phyloP scores from a whole-genome alignment of 2,888 invertebrate genomes.

The Agriopis leucophaearia region DNA sequence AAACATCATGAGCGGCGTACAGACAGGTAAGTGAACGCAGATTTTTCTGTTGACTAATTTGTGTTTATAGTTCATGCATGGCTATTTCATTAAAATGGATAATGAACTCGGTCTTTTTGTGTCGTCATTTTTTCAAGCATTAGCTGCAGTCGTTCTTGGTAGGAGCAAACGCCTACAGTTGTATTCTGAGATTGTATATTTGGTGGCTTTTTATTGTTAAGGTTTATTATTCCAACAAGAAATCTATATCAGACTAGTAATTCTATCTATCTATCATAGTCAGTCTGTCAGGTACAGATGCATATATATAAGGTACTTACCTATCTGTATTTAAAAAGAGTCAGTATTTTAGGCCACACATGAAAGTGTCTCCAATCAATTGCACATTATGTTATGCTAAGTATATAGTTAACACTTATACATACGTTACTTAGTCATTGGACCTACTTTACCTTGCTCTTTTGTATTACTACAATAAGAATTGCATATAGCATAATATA shows the following conservation, averaged over 20 bases:
- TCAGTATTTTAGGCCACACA: too few relatives aligned
- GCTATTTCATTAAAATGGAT: slow-evolving; percentile 36
- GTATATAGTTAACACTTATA: too few relatives aligned
- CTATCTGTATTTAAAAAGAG: too few relatives aligned
- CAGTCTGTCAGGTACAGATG: background rate
- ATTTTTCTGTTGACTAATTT: slow-evolving; percentile 28
- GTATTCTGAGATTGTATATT: background rate
- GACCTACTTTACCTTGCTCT: too few relatives aligned
- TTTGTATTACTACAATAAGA: too few relatives aligned
- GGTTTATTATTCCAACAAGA: background rate
- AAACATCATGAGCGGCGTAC: slow-evolving; percentile 71
- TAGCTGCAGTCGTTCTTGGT: background rate
- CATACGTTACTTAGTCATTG: too few relatives aligned
- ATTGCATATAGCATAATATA: too few relatives aligned
- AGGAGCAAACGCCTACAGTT: background rate
- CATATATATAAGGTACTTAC: too few relatives aligned
- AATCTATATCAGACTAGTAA: background rate
- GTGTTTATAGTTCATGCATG: slow-evolving; percentile 14
- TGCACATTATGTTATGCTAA: too few relatives aligned
- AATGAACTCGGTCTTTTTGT: slow-evolving; percentile 8
- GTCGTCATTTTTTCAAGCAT: slow-evolving; percentile 4
- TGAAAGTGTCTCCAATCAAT: too few relatives aligned
- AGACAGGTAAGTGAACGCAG: slow-evolving; percentile 67
- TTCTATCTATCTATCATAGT: background rate
- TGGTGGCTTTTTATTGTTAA: background rate